A percentile compares a stretch with the other conserved stretches of the same genome.
phyloP scores from a whole-genome alignment of 2,797 vertebrate genomes.

The Decapterus maruadsi region DNA sequence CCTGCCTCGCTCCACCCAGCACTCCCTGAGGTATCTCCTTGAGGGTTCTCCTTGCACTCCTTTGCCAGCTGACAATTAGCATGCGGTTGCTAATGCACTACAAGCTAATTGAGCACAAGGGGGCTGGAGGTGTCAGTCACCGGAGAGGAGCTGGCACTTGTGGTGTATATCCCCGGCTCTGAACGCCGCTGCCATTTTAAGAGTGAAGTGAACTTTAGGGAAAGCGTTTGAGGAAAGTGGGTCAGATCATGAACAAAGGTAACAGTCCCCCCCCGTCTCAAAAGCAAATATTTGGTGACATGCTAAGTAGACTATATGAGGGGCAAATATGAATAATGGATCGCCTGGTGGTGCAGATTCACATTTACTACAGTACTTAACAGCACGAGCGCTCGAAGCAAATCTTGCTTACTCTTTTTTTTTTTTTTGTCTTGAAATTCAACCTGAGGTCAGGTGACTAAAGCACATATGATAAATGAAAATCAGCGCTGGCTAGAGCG shows the following conservation, averaged over 20 bases:
- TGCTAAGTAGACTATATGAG: background rate
- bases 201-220: constrained; percentile 33
- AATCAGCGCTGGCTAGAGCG: constrained; percentile 38
- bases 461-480: constrained; percentile 14
- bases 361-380: background rate
- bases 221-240: constrained; percentile 34
- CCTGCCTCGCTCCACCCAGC: constrained; percentile 5
- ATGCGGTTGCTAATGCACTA: constrained; percentile 76
- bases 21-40: constrained; percentile 76
- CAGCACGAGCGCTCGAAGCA: background rate
- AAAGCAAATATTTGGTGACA: background rate
- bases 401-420: background rate
- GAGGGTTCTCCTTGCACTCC: constrained; percentile 73
- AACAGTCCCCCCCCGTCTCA: background rate
- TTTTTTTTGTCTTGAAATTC: background rate
- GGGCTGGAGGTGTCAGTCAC: constrained; percentile 81
- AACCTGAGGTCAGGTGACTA: constrained; percentile 20
- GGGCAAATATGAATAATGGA: background rate
- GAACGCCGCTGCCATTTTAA: constrained; percentile 47
- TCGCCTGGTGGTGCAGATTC: background rate
- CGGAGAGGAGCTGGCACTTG: constrained; percentile 52
- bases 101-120: constrained; percentile 81
- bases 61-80: constrained; percentile 82
- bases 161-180: constrained; percentile 21
- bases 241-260: constrained; percentile 20